These are phyloP conservation scores for Brachyrhaphis roseni DNA, from an alignment of 2,797 vertebrate genomes.

Conservation along the genomic window DNA sequence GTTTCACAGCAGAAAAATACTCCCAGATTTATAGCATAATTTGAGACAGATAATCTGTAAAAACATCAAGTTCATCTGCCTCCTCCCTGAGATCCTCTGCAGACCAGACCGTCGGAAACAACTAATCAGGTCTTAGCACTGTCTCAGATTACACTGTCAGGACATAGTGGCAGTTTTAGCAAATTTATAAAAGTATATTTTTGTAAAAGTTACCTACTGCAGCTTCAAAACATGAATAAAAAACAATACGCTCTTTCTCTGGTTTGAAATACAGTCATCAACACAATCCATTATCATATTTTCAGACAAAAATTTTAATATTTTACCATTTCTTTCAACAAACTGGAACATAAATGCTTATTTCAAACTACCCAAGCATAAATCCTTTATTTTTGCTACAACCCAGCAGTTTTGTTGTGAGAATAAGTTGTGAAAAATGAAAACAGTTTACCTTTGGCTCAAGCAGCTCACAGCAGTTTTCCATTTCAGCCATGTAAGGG, in stretches of 20 bases:
- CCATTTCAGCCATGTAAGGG: constrained; percentile 84
- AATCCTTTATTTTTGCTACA: not conserved
- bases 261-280: not conserved
- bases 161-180: no score
- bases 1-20: constrained; percentile 7
- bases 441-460: constrained; percentile 82
- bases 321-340: not conserved
- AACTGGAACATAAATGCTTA: no score
- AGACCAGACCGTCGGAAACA: no score
- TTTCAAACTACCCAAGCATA: not conserved
- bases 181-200: no score
- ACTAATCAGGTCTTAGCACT: no score
- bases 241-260: not conserved
- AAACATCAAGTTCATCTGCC: no score
- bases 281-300: not conserved
- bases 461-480: constrained; percentile 89
- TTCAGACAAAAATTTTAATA: not conserved
- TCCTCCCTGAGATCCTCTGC: no score
- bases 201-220: no score
- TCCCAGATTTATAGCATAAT: not conserved
- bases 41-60: no score
- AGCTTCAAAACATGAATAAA: not conserved
- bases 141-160: no score
- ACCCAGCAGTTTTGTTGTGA: not conserved
- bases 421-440: not conserved